phyloP scores from a whole-genome alignment of 2,888 invertebrate genomes.

The Torymus texanus region DNA sequence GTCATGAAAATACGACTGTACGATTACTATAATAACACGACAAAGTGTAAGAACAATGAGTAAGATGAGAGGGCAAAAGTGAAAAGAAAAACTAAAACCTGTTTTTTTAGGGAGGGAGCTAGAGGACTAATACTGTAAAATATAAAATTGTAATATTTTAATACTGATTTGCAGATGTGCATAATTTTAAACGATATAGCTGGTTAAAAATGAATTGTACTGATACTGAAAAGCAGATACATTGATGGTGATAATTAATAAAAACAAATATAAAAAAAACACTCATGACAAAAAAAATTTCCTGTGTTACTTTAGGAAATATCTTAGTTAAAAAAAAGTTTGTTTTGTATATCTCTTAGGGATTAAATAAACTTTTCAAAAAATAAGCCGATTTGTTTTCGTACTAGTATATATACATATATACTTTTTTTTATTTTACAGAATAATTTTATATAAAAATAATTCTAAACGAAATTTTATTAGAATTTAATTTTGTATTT shows the following conservation, averaged over 20 bases:
- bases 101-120: slow-evolving; percentile 59
- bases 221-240: slow-evolving; percentile 63
- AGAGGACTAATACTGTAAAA: slow-evolving; percentile 71
- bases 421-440: slow-evolving; percentile 13
- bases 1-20: slow-evolving; percentile 62
- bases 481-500: slow-evolving; percentile 9
- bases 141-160: slow-evolving; percentile 76
- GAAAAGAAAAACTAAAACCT: slow-evolving; percentile 53
- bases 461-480: background rate
- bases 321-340: slow-evolving; percentile 77
- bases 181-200: slow-evolving; percentile 73
- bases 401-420: slow-evolving; percentile 38
- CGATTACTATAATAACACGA: slow-evolving; percentile 59
- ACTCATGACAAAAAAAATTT: slow-evolving; percentile 75
- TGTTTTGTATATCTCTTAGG: slow-evolving; percentile 81
- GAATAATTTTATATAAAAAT: background rate
- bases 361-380: slow-evolving; percentile 79
- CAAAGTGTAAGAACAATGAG: slow-evolving; percentile 57
- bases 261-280: slow-evolving; percentile 72
- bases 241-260: slow-evolving; percentile 65
- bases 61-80: slow-evolving; percentile 43
- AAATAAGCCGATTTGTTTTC: slow-evolving; percentile 64
- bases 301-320: slow-evolving; percentile 78
- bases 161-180: slow-evolving; percentile 76
- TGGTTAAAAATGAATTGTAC: slow-evolving; percentile 72